Evolutionary conservation across 2,113 vertebrate genomes (phyloP), one percentile per base, ranked within the genome.

Genomic region (Ursus arctos): DNA sequence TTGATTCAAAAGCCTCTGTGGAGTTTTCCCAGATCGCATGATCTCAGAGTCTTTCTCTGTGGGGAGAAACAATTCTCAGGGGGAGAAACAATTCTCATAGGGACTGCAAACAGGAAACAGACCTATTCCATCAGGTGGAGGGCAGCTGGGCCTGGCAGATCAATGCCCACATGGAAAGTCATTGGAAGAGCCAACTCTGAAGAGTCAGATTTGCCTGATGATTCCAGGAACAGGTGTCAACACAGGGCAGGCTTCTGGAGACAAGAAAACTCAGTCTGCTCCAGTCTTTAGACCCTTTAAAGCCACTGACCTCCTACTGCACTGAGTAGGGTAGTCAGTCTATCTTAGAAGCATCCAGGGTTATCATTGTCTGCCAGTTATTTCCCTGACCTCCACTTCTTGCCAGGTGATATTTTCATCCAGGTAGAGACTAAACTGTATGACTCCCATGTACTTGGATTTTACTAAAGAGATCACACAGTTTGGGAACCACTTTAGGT

Each of bases 181-280:
- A 74, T 63, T 81, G 28, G 91, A 67, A 97, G 69, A 89, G 1
- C 16, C 72, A 57, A 61, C 21, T 57, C 87, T 59, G 36, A 82
- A 87, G 49, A 67, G 57, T 82, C 63, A 61, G 57, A 83, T 97
- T 49, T 49, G 40, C 49, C 65, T 43, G 14, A 79, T 51, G 94
- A 8, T 95, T 90, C 26, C 61, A 87, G 72, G n/a, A 96, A 88
- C 22, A 94, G 74, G 69, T 8, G 6, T 84, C 49, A 91, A 93
- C 87, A 92, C 4, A 71, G 74, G 57, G 90, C 74, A 92, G 28
- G n/a, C 53, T 93, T 90, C 67, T 19, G 10, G 76, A 83, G 55
- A 28, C 14, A 33, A 71, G 43, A 40, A 93, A 84, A 63, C 21
- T 57, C 28, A 14, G 19, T 65, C 10, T 93, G 82, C n/a, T 85